Evolutionary conservation across 2,797 vertebrate species (phyloP), one percentile per base, ranked within the genome.

Genomic region (Sebastolobus altivelis): DNA sequence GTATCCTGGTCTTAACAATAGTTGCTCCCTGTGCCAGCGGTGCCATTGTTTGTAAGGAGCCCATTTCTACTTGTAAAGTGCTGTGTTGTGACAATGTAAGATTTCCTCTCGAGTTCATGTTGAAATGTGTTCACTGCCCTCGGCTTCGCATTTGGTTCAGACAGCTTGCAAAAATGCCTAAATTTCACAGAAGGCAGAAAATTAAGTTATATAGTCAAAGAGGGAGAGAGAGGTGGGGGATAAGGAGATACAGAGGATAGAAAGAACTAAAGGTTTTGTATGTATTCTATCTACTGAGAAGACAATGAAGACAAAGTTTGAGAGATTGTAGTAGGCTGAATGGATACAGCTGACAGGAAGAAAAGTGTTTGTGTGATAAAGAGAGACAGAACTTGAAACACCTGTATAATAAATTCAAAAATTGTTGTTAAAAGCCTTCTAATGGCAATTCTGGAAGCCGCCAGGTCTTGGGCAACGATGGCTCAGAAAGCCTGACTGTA

Each of bases 1-100:
- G 3, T 58, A 20, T 84, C 22, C 66, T 27, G 40, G 55, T 58
- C 27, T 35, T 46, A 68, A 58, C 56, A 63, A 37, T 69, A 65
- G 68, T 49, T 63, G 7, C 62, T 65, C 25, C 56, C 8, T 22
- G 56, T 76, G 37, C 67, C 67, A 72, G 60, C 22, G 5, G 70
- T 62, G 78, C 71, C 55, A 37, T 43, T 80, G 75, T 74, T 43
- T 80, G 75, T 74, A 40, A 62, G 60, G 72, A 81, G 35, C 35
- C 60, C 27, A 37, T 71, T 62, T 71, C 22, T 66, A 37, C 56
- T 69, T 75, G 79, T 75, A 63, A 76, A 81, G 63, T 85, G 61
- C 27, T 84, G 79, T 80, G 35, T 70, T 80, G 75, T 55, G 65
- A 67, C 55, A 58, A 37, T 75, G 66, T 81, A 61, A 59, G 38